Evolutionary conservation across 2,888 invertebrate species (phyloP), one percentile per base, ranked within the genome.

Genomic region (Macaria notata): DNA sequence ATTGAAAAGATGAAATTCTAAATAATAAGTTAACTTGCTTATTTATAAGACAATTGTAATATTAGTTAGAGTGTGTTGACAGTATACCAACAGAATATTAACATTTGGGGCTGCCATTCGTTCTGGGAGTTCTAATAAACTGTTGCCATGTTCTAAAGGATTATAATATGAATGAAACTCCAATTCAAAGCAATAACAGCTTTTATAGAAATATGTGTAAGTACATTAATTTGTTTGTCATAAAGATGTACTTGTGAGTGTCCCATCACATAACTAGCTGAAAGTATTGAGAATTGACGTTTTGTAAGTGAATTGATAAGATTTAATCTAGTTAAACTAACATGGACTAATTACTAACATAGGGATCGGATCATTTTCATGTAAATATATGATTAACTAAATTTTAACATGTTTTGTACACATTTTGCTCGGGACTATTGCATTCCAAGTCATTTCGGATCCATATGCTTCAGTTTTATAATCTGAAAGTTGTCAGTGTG

Each of bases 381-480:
- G 84, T 84, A 85, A 81, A 84, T 85, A 85, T 75, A 73, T 57
- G 64, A 71, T 65, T 76, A 77, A 79, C 70, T 63, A 68, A 69
- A 73, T 73, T 72, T 71, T 76, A 73, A 74, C 71, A 69, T 70
- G 69, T 65, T 66, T 56, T 61, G 48, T 58, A 63, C 64, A 31
- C 9, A 31, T 41, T 60, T 42, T 49, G 29, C 31, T 38, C 41
- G 57, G 47, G 48, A 46, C 47, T n/a, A 9, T 8, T 41, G 41
- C 9, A n/a, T 38, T 38, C 19, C 19, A 19, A 19, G 19, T 19
- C 19, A 19, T 19, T 19, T 19, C 19, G 19, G 19, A 19, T 1
- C 19, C 19, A 19, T 19, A 1, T 19, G 19, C 19, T 19, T 2
- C 19, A 19, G 19, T 19, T 19, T 19, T 19, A 19, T 19, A 19